Evolutionary conservation across 2,888 invertebrate species (phyloP), one percentile per base, ranked within the genome.

Genomic region (Leucania comma): DNA sequence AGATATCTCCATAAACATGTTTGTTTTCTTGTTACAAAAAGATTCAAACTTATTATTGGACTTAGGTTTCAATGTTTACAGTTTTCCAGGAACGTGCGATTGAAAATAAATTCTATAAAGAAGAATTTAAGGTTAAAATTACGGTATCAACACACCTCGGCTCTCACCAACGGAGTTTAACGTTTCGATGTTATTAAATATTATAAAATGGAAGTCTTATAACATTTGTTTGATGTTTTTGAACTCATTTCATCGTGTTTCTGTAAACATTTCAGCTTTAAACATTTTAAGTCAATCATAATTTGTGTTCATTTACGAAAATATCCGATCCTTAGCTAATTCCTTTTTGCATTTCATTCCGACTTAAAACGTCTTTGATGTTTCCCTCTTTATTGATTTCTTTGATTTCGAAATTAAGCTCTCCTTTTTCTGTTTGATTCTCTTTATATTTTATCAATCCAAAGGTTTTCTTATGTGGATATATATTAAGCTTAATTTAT

Each of bases 131-230:
- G 46, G 60, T 66, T 51, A 3, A 56, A 72, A 61, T 59, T 74
- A 61, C 61, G 24, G 56, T 80, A 65, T 24, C 64, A 20, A 62
- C 64, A 79, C 72, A 76, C 64, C 65, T 81, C 78, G 68, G 82
- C 78, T 81, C 65, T 75, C 58, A 61, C 9, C 66, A 48, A 24
- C 17, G 12, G 2, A 68, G 50, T 24, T 58, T 32, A n/a, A 62
- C 9, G 57, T 26, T 70, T 50, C 29, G 56, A 56, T 20, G 10
- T 72, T 32, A 24, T 72, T 32, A 24, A 51, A 32, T 48, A 12
- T 51, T 38, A 51, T 58, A n/a, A 62, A 66, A 54, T 22, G 22
- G n/a, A 61, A 68, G n/a, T 12, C 22, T 48, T 29, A 26, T 14
- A 56, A 35, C 1, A 38, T 50, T 26, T 26, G 26, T 32, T 60